Percentiles rank a stretch among this genome's conserved stretches.
These are phyloP conservation scores for Rutpela maculata DNA, from an alignment of 2,888 invertebrate genomes.

Conservation along the genomic window DNA sequence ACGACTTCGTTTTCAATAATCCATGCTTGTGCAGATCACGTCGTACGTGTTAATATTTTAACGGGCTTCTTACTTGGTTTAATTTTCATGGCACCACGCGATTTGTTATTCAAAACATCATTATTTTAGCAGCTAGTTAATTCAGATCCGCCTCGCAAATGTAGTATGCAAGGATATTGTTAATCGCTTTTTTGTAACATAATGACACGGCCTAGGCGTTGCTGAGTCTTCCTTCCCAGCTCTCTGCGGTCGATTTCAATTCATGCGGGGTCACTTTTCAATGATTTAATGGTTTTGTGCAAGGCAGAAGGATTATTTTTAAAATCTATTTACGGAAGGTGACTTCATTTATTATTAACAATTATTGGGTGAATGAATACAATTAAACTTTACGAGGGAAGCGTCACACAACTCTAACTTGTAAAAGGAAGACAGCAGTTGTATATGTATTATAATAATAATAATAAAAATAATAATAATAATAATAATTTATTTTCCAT, in stretches of 20 bases:
- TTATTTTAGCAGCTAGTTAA: conserved; percentile 2
- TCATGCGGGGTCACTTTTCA: not conserved
- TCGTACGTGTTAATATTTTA: conserved; percentile 1
- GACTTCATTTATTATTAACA: not conserved
- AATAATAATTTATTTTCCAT: no score
- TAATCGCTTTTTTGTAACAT: not conserved
- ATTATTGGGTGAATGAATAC: not conserved
- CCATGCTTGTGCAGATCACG: not conserved
- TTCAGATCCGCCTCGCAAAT: conserved; percentile 4
- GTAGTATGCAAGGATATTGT: conserved; percentile 7
- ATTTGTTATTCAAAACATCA: conserved; percentile 4
- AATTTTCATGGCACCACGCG: not conserved
- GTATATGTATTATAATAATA: no score
- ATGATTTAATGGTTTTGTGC: conserved; percentile 1
- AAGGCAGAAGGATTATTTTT: conserved; percentile 3
- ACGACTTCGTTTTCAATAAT: not conserved
- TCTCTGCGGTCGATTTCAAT: not conserved
- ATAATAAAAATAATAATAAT: no score
- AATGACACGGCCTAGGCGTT: conserved; percentile 2
- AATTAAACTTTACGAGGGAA: not conserved
- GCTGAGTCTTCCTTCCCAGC: conserved; percentile 3
- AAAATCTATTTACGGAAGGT: conserved; percentile 1
- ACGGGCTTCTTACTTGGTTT: not conserved
- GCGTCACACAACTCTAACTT: not conserved
- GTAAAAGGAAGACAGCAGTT: no score